Base-by-base conservation (phyloP, 2,797 vertebrate species). In the Setipinna tenuifilis region DNA sequence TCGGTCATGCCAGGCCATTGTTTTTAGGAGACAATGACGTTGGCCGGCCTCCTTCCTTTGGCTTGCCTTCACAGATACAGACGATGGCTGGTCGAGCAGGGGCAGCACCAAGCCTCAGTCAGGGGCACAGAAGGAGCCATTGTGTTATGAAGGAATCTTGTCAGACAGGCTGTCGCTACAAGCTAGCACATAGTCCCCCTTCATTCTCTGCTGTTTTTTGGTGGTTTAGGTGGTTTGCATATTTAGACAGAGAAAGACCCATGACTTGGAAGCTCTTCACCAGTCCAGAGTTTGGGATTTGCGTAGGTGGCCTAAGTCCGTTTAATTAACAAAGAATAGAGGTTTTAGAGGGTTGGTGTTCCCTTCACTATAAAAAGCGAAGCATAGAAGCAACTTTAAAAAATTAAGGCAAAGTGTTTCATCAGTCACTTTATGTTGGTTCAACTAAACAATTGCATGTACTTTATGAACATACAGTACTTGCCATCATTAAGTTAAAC, bases 1-100 rank as follows among this genome's bases (percentile, higher is more conserved):
- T 68, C 48, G 21, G 44, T 41, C 83, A 50, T 41, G 35, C 83
- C 83, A 78, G 87, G 31, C 80, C 81, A 90, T 90, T 89, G 86
- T 78, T 78, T 31, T 78, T 25, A 78, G 71, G 71, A 78, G 71
- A 78, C 35, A 41, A 41, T 78, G 71, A 78, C 71, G 71, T 78
- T 21, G 31, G 35, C 71, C 19, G 3, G 71, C 71, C 71, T 78
- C 71, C 71, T 78, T 78, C 71, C 71, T 21, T 25, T 44, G 35
- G 5, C 71, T 11, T 78, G 71, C 31, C 65, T 28, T 71, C 25
- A 28, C 25, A 31, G 25, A 17, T 28, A 14, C 50, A 54, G 50
- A 54, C 50, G 62, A 28, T 68, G 62, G 25, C 21, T 59, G 57
- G 35, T 41, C 35, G 35, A 14, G 28, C 65, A 6, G 50, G 50